Evolutionary conservation across 2,888 invertebrate species (phyloP).

Genomic region (Apamea epomidion): DNA sequence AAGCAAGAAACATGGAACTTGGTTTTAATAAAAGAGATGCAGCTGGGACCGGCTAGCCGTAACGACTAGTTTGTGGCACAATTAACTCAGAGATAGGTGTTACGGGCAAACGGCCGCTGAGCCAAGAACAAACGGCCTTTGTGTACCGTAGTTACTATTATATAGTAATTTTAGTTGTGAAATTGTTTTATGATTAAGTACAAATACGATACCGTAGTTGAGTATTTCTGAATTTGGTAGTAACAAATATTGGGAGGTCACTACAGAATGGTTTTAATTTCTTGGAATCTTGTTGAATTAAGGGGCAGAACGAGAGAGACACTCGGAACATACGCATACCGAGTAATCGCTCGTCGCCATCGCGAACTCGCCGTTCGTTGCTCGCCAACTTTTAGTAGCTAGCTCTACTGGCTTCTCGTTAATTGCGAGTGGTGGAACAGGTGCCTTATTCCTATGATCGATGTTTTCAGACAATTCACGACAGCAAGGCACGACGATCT

Average conservation of each 20-base stretch:
- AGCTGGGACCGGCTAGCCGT: constrained; percentile 44
- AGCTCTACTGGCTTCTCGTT: neutral
- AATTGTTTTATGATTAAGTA: constrained; percentile 33
- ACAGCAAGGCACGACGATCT: constrained; percentile 33
- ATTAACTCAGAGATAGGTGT: constrained; percentile 59
- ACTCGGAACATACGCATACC: neutral
- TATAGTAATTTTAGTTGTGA: constrained; percentile 41
- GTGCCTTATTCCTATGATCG: constrained; percentile 14
- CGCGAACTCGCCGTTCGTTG: neutral
- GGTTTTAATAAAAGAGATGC: constrained; percentile 54
- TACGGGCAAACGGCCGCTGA: constrained; percentile 35
- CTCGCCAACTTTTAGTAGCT: neutral
- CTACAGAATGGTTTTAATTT: neutral
- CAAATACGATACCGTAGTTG: neutral
- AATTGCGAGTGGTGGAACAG: neutral
- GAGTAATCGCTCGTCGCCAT: neutral
- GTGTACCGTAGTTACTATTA: constrained; percentile 22
- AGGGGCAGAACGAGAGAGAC: neutral
- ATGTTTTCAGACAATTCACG: constrained; percentile 34
- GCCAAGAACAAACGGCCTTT: constrained; percentile 44
- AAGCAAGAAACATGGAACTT: constrained; percentile 34
- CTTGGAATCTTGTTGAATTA: neutral
- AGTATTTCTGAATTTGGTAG: neutral
- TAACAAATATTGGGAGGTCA: too few relatives aligned
- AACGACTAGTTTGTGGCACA: constrained; percentile 56